phyloP scores from a whole-genome alignment of 2,888 invertebrate genomes.

The Eugnorisma glareosa region DNA sequence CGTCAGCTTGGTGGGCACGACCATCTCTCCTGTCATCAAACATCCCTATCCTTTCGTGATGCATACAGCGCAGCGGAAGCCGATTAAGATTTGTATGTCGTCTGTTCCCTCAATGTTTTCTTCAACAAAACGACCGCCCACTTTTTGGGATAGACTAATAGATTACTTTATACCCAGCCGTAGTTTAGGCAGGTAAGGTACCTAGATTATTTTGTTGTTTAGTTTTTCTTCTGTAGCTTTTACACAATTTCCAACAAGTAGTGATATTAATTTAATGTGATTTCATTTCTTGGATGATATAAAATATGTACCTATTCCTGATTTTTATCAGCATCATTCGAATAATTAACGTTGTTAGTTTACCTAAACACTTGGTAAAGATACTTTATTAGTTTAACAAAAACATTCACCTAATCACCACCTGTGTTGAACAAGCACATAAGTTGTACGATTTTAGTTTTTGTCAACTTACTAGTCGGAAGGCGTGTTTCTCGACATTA shows the following conservation, averaged over 20 bases:
- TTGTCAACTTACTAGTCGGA: slow-evolving; percentile 51
- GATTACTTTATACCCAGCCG: slow-evolving; percentile 81
- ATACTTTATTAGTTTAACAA: neutral
- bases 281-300: slow-evolving; percentile 1
- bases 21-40: slow-evolving; percentile 79
- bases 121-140: slow-evolving; percentile 76
- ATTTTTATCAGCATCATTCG: neutral
- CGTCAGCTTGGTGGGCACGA: slow-evolving; percentile 83
- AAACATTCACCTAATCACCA: neutral
- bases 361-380: neutral
- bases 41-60: slow-evolving; percentile 86
- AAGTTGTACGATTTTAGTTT: slow-evolving; percentile 8
- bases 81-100: slow-evolving; percentile 83
- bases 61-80: slow-evolving; percentile 75
- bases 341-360: neutral
- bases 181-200: slow-evolving; percentile 61
- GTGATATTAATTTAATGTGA: slow-evolving; percentile 61
- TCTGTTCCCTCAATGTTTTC: slow-evolving; percentile 72
- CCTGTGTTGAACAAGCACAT: neutral
- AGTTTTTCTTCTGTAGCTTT: slow-evolving; percentile 3
- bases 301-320: neutral
- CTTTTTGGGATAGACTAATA: slow-evolving; percentile 81
- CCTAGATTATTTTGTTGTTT: slow-evolving; percentile 49
- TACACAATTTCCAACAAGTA: slow-evolving; percentile 29
- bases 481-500: slow-evolving; percentile 54